Conservation (phyloP, 2,888 invertebrate genomes). For the Caenorhabditis sp. region DNA sequence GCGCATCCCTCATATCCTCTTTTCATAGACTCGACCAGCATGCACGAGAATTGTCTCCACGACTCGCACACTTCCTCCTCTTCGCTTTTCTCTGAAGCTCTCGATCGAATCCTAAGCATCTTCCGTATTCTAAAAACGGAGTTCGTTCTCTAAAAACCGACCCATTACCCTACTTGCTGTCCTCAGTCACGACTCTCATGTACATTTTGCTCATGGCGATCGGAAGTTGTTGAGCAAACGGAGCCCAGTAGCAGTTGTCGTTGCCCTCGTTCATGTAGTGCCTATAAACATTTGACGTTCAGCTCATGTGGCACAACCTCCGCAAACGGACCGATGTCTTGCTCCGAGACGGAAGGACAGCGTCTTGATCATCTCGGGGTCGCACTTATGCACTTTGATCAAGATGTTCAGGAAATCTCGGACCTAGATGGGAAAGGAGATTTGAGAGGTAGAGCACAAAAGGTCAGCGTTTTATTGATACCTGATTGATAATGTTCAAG, state of each 20-base stretch:
- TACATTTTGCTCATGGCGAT: conserved; percentile 66
- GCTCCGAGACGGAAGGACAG: conserved; percentile 68
- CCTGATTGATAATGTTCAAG: conserved; percentile 64
- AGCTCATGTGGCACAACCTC: too few relatives aligned
- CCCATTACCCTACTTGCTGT: conserved; percentile 50
- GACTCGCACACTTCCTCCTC: conserved; percentile 69
- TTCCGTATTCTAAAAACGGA: conserved; percentile 55
- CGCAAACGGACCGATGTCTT: conserved; percentile 56
- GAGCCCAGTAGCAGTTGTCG: conserved; percentile 71
- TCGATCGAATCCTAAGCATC: conserved; percentile 62
- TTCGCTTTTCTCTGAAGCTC: conserved; percentile 61
- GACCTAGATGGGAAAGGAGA: conserved; percentile 56
- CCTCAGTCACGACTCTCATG: conserved; percentile 60
- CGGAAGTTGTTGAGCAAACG: conserved; percentile 70
- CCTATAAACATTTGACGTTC: too few relatives aligned
- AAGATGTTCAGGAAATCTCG: conserved; percentile 69
- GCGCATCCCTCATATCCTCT: conserved; percentile 69
- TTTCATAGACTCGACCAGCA: conserved; percentile 68
- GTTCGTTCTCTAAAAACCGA: not conserved
- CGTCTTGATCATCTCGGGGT: conserved; percentile 68
- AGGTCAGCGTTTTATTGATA: not conserved
- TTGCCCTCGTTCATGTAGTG: conserved; percentile 68
- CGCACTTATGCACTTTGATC: conserved; percentile 70
- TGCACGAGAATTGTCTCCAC: conserved; percentile 66
- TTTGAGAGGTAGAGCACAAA: too few relatives aligned